These are phyloP conservation scores for Ptychodera flava DNA, from an alignment of 35 echinoderm and acorn worm species.

Conservation along the genomic window DNA sequence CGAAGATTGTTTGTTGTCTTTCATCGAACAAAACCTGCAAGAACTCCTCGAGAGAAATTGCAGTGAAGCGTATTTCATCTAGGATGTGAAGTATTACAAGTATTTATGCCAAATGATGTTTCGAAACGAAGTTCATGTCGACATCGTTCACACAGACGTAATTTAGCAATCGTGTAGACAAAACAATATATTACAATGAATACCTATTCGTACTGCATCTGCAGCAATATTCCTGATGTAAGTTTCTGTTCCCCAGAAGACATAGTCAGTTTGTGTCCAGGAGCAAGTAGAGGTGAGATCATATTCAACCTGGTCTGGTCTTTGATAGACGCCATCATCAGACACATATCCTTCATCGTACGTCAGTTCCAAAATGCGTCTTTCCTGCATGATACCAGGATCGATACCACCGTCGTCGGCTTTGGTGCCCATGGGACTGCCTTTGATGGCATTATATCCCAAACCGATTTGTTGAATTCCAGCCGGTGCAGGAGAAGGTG, in stretches of 20 bases:
- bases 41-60: too few species aligned
- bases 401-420: constrained; percentile 2
- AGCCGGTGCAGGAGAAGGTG: not conserved
- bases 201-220: not conserved
- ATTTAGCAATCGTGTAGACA: too few species aligned
- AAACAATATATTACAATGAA: too few species aligned
- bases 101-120: too few species aligned
- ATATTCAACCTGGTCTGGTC: constrained; percentile 11
- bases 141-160: too few species aligned
- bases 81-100: too few species aligned
- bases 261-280: not conserved
- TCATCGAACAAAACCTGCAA: too few species aligned
- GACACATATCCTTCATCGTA: constrained; percentile 13
- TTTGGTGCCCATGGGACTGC: constrained; percentile 6
- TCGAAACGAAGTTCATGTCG: too few species aligned
- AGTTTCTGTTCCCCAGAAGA: not conserved
- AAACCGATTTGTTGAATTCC: constrained; percentile 10
- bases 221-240: not conserved
- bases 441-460: constrained; percentile 14
- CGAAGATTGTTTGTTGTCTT: too few species aligned
- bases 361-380: constrained; percentile 4
- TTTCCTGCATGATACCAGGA: not conserved
- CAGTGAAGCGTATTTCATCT: too few species aligned
- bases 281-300: not conserved
- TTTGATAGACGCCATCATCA: not conserved